Evolutionary conservation across 2,113 vertebrate species (phyloP).

Genomic region (Nyctereutes procyonoides): DNA sequence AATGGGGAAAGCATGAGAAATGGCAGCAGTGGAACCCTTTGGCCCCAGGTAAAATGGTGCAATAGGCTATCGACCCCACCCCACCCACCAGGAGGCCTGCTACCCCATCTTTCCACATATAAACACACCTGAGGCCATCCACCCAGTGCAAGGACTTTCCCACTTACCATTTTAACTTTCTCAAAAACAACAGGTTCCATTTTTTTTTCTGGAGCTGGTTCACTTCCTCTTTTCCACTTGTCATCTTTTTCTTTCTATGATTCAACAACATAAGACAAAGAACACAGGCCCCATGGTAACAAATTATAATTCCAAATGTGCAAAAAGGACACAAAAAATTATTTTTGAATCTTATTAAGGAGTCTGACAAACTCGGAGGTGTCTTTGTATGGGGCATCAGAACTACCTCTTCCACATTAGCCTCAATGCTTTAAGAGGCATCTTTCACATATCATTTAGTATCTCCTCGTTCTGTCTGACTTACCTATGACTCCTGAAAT

Average conservation of each 20-base stretch:
- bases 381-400: not conserved
- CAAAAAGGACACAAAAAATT: not conserved
- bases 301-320: conserved; percentile 24
- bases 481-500: not conserved
- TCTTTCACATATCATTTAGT: not conserved
- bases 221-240: conserved; percentile 91
- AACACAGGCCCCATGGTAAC: conserved; percentile 1
- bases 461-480: not conserved
- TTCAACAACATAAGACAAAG: conserved; percentile 10
- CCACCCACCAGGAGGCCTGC: not conserved
- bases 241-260: conserved; percentile 93
- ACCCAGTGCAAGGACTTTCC: not conserved
- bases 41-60: not conserved
- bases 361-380: not conserved
- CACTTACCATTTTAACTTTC: conserved; percentile 97
- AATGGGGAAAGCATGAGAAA: not conserved
- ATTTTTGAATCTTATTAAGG: not conserved
- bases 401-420: not conserved
- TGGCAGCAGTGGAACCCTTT: not conserved
- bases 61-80: not conserved
- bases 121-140: not conserved
- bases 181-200: conserved; percentile 95
- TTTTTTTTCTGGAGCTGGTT: conserved; percentile 89
- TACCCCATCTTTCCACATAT: not conserved
- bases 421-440: not conserved